Conservation (phyloP, 2,113 vertebrate genomes). For the Cinclus mexicanus region DNA sequence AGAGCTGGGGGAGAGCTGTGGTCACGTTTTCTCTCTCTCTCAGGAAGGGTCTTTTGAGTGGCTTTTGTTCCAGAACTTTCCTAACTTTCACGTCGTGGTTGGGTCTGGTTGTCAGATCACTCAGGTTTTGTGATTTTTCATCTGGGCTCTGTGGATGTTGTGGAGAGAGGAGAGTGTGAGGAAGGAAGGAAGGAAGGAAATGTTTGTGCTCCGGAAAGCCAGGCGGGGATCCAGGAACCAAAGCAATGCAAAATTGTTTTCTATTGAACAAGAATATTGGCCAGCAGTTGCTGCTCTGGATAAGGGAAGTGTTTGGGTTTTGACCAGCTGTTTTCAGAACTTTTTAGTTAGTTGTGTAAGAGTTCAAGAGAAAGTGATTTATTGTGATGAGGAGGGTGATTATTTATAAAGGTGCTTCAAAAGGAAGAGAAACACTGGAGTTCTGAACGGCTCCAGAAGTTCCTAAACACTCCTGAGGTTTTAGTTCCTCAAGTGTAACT, state of each 20-base stretch:
- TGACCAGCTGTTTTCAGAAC: background rate
- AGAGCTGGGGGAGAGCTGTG: background rate
- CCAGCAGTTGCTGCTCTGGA: background rate
- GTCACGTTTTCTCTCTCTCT: background rate
- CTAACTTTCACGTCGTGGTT: rapidly evolving
- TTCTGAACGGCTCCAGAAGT: background rate
- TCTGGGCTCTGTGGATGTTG: background rate
- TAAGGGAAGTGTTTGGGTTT: background rate
- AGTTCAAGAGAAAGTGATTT: background rate
- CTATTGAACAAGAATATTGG: background rate
- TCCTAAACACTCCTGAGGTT: background rate
- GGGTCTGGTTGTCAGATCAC: background rate
- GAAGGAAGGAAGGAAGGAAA: background rate
- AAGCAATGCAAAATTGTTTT: background rate
- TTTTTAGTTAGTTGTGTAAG: background rate
- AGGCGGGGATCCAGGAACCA: background rate
- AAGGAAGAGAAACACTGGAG: background rate
- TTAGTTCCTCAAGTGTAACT: background rate
- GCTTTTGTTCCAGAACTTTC: background rate
- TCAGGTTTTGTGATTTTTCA: background rate
- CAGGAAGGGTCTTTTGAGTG: background rate
- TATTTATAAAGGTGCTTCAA: background rate
- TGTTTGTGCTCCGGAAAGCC: background rate
- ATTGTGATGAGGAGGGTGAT: too few species aligned
- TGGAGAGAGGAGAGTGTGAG: too few species aligned